Evolutionary conservation across 2,888 invertebrate species (phyloP).

Genomic region (Agrochola macilenta): DNA sequence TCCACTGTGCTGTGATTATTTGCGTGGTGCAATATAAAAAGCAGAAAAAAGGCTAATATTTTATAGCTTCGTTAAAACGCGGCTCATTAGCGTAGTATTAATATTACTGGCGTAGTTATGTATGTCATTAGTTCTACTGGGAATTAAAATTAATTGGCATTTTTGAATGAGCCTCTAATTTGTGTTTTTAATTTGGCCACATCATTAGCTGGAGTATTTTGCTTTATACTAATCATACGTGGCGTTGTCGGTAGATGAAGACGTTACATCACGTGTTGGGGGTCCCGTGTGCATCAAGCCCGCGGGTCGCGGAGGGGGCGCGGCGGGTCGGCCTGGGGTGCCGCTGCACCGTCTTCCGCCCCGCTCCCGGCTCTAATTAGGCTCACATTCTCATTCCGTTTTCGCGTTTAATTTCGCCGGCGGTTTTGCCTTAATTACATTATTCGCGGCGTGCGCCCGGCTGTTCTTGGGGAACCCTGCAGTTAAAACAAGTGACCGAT

Average conservation of each 20-base stretch:
- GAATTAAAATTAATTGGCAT: slow-evolving; percentile 67
- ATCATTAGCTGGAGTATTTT: slow-evolving; percentile 50
- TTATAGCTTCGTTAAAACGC: slow-evolving; percentile 67
- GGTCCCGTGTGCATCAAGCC: slow-evolving; percentile 40
- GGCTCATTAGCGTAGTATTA: slow-evolving; percentile 68
- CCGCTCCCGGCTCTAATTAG: slow-evolving; percentile 90
- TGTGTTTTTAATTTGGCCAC: slow-evolving; percentile 45
- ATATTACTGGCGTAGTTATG: slow-evolving; percentile 60
- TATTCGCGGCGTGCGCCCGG: slow-evolving; percentile 84
- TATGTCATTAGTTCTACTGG: slow-evolving; percentile 62
- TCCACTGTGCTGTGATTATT: slow-evolving; percentile 70
- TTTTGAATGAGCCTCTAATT: slow-evolving; percentile 57
- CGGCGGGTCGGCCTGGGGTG: slow-evolving; percentile 57
- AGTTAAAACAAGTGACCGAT: slow-evolving; percentile 80
- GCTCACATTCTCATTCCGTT: slow-evolving; percentile 91
- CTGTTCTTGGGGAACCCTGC: slow-evolving; percentile 73
- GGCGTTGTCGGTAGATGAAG: slow-evolving; percentile 31
- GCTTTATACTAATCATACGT: background rate
- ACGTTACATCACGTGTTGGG: slow-evolving; percentile 38
- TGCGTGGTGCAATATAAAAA: slow-evolving; percentile 69
- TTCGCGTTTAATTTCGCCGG: slow-evolving; percentile 91
- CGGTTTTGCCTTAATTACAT: slow-evolving; percentile 91
- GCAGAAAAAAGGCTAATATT: slow-evolving; percentile 66
- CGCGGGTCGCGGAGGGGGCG: slow-evolving; percentile 42
- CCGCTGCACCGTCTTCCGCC: slow-evolving; percentile 75